Conservation (phyloP, 2,888 invertebrate genomes). For the Graphium colonna region DNA sequence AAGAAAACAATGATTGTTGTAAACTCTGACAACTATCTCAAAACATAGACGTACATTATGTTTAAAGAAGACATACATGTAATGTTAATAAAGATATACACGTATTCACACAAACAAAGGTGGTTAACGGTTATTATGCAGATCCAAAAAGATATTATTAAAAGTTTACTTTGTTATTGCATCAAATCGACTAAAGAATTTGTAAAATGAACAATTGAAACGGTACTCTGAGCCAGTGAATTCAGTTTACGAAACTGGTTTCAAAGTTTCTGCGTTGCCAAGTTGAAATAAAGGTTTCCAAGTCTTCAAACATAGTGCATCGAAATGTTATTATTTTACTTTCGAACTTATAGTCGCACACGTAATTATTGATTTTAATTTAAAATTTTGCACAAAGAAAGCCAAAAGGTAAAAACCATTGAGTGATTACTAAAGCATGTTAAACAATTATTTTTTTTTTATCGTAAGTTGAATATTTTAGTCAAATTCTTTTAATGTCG, state of each 20-base stretch:
- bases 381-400: no score
- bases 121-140: background rate
- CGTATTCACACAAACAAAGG: no score
- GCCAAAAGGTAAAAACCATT: no score
- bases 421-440: no score
- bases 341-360: background rate
- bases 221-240: slow-evolving; percentile 11
- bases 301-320: background rate
- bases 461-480: slow-evolving; percentile 24
- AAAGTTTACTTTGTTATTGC: background rate
- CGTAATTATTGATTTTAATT: no score
- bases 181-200: background rate
- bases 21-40: no score
- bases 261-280: slow-evolving; percentile 7
- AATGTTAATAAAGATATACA: no score
- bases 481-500: no score
- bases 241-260: slow-evolving; percentile 18
- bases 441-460: no score
- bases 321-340: background rate
- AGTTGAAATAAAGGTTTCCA: slow-evolving; percentile 8
- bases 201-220: slow-evolving; percentile 5
- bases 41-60: no score
- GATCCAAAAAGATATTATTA: background rate
- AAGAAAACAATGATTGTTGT: no score
- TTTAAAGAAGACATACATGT: no score